Conservation (phyloP, 2,113 vertebrate genomes). For the Neomonachus schauinslandi region DNA sequence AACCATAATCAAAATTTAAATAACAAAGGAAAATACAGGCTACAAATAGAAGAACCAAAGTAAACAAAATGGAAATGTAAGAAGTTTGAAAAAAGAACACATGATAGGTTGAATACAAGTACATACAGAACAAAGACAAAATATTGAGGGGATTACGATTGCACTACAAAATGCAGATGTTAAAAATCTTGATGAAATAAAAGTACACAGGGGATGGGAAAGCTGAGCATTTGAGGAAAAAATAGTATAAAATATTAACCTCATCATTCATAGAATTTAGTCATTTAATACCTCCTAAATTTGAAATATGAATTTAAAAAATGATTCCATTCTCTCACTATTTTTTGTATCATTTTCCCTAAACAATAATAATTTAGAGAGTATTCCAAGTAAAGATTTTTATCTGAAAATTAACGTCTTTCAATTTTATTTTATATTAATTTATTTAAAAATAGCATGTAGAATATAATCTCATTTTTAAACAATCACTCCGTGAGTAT, state of each 20-base stretch:
- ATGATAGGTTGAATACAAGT: neutral
- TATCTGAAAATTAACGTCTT: neutral
- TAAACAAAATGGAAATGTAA: neutral
- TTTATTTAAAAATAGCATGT: neutral
- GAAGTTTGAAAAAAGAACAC: neutral
- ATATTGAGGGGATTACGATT: neutral
- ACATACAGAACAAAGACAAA: neutral
- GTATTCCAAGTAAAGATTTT: neutral
- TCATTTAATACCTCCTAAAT: neutral
- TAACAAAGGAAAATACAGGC: neutral
- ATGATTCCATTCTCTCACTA: neutral
- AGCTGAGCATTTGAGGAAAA: neutral
- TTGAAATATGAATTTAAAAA: neutral
- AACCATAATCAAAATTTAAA: neutral
- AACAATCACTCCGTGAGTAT: neutral
- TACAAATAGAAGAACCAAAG: neutral
- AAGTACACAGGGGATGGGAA: neutral
- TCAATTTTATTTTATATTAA: neutral
- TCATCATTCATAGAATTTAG: neutral
- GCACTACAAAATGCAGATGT: neutral
- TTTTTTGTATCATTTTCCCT: neutral
- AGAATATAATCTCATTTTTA: neutral
- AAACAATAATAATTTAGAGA: neutral
- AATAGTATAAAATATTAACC: neutral
- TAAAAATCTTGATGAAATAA: neutral